These are phyloP conservation scores for Brachypterus glaber DNA, from an alignment of 2,888 invertebrate genomes.

Conservation along the genomic window DNA sequence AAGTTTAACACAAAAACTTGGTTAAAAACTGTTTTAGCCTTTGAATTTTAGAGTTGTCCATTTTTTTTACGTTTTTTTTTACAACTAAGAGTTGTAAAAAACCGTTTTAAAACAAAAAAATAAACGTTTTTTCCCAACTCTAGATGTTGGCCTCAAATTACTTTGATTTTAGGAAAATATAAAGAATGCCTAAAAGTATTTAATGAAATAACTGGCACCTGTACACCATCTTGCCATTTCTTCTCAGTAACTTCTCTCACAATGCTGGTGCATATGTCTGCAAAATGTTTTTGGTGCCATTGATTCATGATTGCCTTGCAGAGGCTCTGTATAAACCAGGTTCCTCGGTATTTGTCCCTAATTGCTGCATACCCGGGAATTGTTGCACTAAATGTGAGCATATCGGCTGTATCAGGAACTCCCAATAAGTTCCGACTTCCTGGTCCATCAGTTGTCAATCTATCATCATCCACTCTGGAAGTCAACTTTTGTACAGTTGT, in stretches of 20 bases:
- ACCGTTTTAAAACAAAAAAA: no score
- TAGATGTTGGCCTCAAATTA: no score
- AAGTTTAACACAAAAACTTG: no score
- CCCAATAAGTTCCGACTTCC: no score
- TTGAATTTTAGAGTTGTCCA: no score
- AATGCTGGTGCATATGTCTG: slow-evolving; percentile 30
- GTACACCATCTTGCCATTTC: slow-evolving; percentile 21
- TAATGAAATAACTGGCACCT: no score
- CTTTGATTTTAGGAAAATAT: no score
- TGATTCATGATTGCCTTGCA: slow-evolving; percentile 28
- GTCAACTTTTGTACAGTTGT: slow-evolving; percentile 23
- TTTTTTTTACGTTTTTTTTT: no score
- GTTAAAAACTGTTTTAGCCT: no score
- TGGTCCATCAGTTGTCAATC: slow-evolving; percentile 20
- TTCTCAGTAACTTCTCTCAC: slow-evolving; percentile 22
- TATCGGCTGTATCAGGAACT: slow-evolving; percentile 27
- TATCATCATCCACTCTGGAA: slow-evolving; percentile 19
- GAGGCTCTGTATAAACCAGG: slow-evolving; percentile 37
- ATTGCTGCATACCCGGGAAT: slow-evolving; percentile 35
- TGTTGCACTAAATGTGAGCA: slow-evolving; percentile 34
- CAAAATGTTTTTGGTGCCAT: slow-evolving; percentile 29
- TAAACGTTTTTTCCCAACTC: no score
- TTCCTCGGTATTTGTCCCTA: slow-evolving; percentile 29
- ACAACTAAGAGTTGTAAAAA: no score
- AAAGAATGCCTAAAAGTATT: no score